These are phyloP conservation scores for Nematolebias whitei DNA, from an alignment of 2,113 vertebrate species.

Conservation along the genomic window DNA sequence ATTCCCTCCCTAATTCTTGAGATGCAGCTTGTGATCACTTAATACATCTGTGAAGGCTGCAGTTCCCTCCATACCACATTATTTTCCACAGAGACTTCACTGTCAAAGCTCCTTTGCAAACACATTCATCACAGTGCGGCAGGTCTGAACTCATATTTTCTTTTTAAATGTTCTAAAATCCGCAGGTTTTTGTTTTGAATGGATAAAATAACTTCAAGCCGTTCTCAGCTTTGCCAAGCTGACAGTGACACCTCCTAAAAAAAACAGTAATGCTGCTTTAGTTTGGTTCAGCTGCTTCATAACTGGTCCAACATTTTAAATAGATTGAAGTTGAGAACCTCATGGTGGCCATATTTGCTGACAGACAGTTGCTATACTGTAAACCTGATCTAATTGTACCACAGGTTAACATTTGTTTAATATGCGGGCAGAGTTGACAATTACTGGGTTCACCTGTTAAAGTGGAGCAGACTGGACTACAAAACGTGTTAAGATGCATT, in stretches of 20 bases:
- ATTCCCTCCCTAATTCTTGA: slow-evolving; percentile 26
- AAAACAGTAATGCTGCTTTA: too few species aligned
- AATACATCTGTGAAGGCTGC: slow-evolving; percentile 34
- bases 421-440: slow-evolving; percentile 30
- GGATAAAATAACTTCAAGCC: neutral
- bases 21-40: slow-evolving; percentile 28
- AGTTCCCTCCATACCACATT: slow-evolving; percentile 21
- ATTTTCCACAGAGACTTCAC: slow-evolving; percentile 15
- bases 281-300: neutral
- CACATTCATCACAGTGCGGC: slow-evolving; percentile 16
- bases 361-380: slow-evolving; percentile 1
- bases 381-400: slow-evolving; percentile 18
- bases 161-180: neutral
- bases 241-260: neutral
- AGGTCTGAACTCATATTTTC: neutral
- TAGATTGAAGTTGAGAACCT: neutral
- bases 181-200: too few species aligned
- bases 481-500: slow-evolving; percentile 16
- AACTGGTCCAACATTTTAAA: neutral
- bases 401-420: slow-evolving; percentile 44
- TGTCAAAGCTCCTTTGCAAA: slow-evolving; percentile 23
- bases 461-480: slow-evolving; percentile 12
- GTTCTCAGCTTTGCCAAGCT: neutral
- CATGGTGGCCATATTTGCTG: neutral
- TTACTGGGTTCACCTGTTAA: slow-evolving; percentile 46